Base-by-base conservation (phyloP, 2,888 invertebrate genomes). In the Rhaphigaster nebulosa region DNA sequence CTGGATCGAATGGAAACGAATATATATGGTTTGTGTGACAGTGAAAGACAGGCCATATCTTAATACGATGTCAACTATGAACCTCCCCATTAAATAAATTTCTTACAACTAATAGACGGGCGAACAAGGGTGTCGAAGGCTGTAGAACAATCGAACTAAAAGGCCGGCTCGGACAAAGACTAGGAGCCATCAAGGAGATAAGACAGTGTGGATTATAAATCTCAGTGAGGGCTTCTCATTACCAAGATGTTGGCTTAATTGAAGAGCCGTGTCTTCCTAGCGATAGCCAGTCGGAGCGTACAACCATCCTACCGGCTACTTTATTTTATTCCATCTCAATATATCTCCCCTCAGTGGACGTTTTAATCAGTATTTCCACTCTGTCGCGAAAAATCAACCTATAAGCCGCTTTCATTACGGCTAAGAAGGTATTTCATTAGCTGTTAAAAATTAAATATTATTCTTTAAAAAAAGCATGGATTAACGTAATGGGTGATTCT, bases 161-260 rank as follows among this genome's bases (percentile, higher is more conserved):
- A 84, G 84, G 15, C 45, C 41, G 45, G 84, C 26, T 29, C 1
- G 34, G 23, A 56, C 54, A 50, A 87, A 52, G 52, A 29, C 87
- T 38, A 56, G 87, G 26, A 52, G 89, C 52, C 89, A 20, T 45
- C 76, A 50, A 15, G 45, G 89, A 56, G 88, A 88, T 88, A 76
- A 76, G 89, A 26, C 26, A 23, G 23, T 2, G 65, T 20, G 89
- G 89, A 84, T 84, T 76, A 89, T 89, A 89, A 89, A 89, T 89
- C 89, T 50, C 15, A 45, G 38, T 52, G 88, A 88, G 88, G 54
- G 38, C 88, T 56, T 89, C 89, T 89, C 89, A 89, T 89, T 89
- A 89, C 76, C 52, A n/a, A 34, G 41, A 20, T 89, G 89, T 89
- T 89, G 89, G 89, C 89, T 89, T 89, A 89, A 89, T 89, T 89